Evolutionary conservation across 2,113 vertebrate species (phyloP).

Genomic region (Cyprinodon brontotheroides): DNA sequence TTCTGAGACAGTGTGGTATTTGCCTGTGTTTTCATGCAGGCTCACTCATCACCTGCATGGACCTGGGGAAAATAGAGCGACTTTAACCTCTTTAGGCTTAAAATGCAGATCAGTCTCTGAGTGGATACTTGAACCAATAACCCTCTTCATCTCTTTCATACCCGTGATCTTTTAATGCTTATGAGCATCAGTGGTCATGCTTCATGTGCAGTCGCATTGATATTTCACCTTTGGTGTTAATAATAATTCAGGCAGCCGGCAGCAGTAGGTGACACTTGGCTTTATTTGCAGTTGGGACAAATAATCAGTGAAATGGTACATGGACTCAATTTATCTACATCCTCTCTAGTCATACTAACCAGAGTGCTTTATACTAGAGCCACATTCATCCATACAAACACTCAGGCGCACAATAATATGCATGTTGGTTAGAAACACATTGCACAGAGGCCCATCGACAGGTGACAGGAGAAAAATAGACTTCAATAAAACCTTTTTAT

Average conservation of each 20-base stretch:
- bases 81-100: conserved; percentile 46
- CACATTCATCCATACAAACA: no score
- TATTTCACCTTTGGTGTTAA: conserved; percentile 56
- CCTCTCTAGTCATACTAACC: no score
- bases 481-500: no score
- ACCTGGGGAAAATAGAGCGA: conserved; percentile 1
- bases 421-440: no score
- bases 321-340: no score
- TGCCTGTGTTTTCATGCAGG: conserved; percentile 28
- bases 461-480: no score
- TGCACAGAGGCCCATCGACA: no score
- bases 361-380: no score
- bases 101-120: conserved; percentile 46
- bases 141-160: conserved; percentile 55
- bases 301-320: conserved; percentile 11
- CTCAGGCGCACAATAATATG: no score
- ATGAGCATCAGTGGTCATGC: conserved; percentile 42
- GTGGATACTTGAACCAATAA: conserved; percentile 27
- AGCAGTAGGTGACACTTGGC: conserved; percentile 31
- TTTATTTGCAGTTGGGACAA: conserved; percentile 34
- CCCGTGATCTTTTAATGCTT: conserved; percentile 33
- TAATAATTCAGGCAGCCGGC: conserved; percentile 53
- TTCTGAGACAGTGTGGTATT: conserved; percentile 20
- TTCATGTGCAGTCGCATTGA: conserved; percentile 49
- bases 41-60: conserved; percentile 32